Percentiles rank a stretch among this genome's conserved stretches.
Conservation (phyloP, 2,888 invertebrate genomes). For the Tipula vernalis region DNA sequence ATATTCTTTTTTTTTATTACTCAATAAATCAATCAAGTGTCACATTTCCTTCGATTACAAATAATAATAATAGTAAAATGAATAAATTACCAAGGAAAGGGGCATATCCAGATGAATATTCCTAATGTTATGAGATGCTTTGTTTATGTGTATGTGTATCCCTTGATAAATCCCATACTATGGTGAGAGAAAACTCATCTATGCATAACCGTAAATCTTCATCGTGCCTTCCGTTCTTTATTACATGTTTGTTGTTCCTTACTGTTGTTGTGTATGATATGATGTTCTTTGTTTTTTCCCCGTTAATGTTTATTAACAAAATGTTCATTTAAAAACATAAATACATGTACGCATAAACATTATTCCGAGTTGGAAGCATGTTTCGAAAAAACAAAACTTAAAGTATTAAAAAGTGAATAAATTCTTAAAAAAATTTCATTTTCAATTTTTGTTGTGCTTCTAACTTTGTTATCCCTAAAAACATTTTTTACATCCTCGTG, state of each 20-base stretch:
- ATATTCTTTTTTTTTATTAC: neutral
- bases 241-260: neutral
- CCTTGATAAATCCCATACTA: neutral
- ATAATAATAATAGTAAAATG: neutral
- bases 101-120: neutral
- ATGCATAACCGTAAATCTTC: neutral
- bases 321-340: neutral
- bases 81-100: neutral
- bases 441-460: neutral
- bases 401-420: neutral
- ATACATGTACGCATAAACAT: neutral
- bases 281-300: neutral
- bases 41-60: neutral
- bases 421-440: neutral
- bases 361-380: neutral
- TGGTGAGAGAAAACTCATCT: neutral
- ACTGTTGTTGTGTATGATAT: neutral
- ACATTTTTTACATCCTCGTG: neutral
- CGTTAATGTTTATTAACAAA: neutral
- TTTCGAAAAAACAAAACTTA: neutral
- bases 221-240: neutral
- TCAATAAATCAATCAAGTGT: neutral
- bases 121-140: neutral
- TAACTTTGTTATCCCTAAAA: neutral
- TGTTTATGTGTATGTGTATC: neutral